Evolutionary conservation across 2,113 vertebrate genomes (phyloP), one percentile per base, ranked within the genome.

Genomic region (Vulpes vulpes): DNA sequence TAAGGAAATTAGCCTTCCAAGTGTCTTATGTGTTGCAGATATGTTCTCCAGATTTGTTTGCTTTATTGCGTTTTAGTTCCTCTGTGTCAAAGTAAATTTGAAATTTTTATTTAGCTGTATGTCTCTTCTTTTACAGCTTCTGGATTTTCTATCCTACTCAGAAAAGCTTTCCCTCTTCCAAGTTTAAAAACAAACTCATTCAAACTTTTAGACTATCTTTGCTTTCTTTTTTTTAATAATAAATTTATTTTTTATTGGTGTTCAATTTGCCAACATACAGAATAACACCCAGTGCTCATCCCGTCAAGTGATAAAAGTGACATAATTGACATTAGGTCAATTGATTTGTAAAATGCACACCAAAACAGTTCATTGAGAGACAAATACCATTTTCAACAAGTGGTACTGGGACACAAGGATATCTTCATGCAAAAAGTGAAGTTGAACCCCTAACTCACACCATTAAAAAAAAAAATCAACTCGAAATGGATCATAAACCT

Each of bases 181-280:
- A 80, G 69, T 71, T 91, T 94, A 91, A 95, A 96, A 96, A 95
- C 81, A 96, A 95, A 81, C 25, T 64, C 35, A 35, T 35, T 35
- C 71, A 53, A 96, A 84, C 90, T 93, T 74, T 94, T 69, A 92
- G 84, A 51, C 43, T 64, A 38, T 85, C 51, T 93, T 83, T 60
- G 85, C 49, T 94, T 80, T 64, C 16, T 92, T 65, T 43, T 43
- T 43, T 43, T 43, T 43, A 43, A 43, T 43, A 43, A 43, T 43
- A 43, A 43, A 43, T 43, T 43, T 43, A 43, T 43, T 43, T 43
- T 43, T 43, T 43, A 43, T 43, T 43, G 43, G 43, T 43, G 43
- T 1, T 43, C 43, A 43, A 43, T 43, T 43, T 43, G 43, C 7
- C 43, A 43, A 43, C 43, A 43, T 43, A 43, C 43, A 43, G 43